Conservation (phyloP, 53 echinoderm and acorn worm genomes). For the Echinarachnius parma region DNA sequence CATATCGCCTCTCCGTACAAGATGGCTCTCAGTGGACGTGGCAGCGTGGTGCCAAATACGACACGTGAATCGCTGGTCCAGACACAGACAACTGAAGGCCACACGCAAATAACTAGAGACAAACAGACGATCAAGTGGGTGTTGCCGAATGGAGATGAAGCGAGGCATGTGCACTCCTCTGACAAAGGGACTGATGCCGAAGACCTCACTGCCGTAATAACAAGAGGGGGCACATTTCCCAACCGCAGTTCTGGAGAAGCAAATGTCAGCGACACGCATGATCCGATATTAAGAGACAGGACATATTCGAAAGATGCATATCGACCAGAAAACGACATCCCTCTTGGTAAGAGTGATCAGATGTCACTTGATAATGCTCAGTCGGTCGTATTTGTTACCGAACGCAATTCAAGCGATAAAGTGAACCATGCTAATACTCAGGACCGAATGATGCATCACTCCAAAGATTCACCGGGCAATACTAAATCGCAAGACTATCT, state of each 20-base stretch:
- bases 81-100: too few species aligned
- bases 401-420: neutral
- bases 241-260: neutral
- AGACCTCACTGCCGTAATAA: too few species aligned
- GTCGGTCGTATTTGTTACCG: slow-evolving; percentile 8
- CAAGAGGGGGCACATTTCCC: too few species aligned
- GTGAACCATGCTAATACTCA: neutral
- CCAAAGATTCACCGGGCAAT: neutral
- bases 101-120: too few species aligned
- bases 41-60: too few species aligned
- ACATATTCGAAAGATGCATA: neutral
- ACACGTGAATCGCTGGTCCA: neutral
- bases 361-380: neutral
- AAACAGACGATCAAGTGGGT: slow-evolving; percentile 22
- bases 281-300: too few species aligned
- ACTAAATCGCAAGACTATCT: neutral
- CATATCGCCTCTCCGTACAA: neutral
- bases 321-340: neutral
- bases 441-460: neutral
- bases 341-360: too few species aligned
- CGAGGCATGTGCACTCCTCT: too few species aligned
- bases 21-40: neutral
- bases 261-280: neutral
- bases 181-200: too few species aligned
- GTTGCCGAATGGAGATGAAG: slow-evolving; percentile 14